Conservation (phyloP, 2,888 invertebrate genomes). For the Pandemis heparana region DNA sequence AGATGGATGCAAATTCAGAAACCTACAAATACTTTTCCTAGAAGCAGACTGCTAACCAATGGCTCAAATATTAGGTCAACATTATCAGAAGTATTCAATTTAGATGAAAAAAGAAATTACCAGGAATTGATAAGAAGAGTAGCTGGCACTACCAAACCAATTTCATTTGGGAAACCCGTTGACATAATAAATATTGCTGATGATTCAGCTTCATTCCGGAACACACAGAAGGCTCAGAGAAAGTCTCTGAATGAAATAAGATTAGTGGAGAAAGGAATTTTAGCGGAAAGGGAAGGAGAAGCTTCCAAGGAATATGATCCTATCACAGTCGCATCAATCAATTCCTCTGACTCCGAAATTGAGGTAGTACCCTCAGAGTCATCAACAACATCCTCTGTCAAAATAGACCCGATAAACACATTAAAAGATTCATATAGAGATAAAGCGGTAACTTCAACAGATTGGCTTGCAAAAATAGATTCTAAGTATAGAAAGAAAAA, state of each 20-base stretch:
- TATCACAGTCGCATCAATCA: conserved; percentile 76
- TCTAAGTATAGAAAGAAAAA: conserved; percentile 76
- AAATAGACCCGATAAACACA: conserved; percentile 82
- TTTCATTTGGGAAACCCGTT: conserved; percentile 56
- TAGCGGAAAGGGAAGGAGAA: conserved; percentile 63
- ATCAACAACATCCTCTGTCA: conserved; percentile 72
- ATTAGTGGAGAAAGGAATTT: conserved; percentile 64
- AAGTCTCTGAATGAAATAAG: conserved; percentile 71
- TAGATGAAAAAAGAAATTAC: conserved; percentile 85
- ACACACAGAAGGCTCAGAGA: conserved; percentile 68
- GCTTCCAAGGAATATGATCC: conserved; percentile 72
- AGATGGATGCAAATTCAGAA: conserved; percentile 69
- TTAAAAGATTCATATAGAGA: conserved; percentile 85
- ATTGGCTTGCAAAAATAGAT: conserved; percentile 84
- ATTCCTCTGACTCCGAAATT: conserved; percentile 78
- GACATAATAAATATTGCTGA: conserved; percentile 70
- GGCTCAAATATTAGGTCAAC: conserved; percentile 67
- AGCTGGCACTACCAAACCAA: conserved; percentile 61
- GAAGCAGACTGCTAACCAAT: conserved; percentile 67
- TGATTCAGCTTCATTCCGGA: conserved; percentile 69
- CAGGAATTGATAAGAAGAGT: conserved; percentile 81
- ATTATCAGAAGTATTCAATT: conserved; percentile 81
- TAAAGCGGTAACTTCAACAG: conserved; percentile 74
- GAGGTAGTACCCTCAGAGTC: conserved; percentile 76
- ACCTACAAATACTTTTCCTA: conserved; percentile 57